Evolutionary conservation across 37 sponge, comb jelly and placozoan species (phyloP).

Genomic region (Amphimedon queenslandica): DNA sequence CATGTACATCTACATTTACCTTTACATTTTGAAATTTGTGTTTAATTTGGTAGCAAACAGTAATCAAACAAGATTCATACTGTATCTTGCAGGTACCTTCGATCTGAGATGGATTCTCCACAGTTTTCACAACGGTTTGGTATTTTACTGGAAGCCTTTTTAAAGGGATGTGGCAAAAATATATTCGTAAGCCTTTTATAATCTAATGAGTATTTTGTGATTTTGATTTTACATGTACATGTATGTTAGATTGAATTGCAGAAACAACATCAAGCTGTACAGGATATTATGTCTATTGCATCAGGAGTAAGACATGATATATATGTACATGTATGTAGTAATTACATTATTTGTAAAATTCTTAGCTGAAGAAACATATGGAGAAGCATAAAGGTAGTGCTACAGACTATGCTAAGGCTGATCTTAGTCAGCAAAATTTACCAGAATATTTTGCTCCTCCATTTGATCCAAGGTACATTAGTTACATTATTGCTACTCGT

Average conservation of each 20-base stretch:
- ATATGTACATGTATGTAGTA: not conserved
- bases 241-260: conserved; percentile 69
- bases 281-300: conserved; percentile 56
- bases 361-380: conserved; percentile 42
- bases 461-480: conserved; percentile 57
- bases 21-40: too few relatives aligned
- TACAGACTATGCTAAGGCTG: conserved; percentile 30
- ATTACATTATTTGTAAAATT: not conserved
- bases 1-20: too few relatives aligned
- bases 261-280: conserved; percentile 58
- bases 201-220: not conserved
- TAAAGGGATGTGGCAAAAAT: conserved; percentile 79
- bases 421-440: conserved; percentile 33
- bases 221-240: not conserved
- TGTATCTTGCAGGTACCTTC: conserved; percentile 63
- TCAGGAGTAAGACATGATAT: conserved; percentile 29
- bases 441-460: conserved; percentile 62
- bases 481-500: not conserved
- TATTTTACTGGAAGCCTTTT: conserved; percentile 83
- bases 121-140: conserved; percentile 86
- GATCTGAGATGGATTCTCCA: conserved; percentile 87
- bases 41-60: too few relatives aligned
- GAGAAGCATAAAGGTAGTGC: conserved; percentile 54
- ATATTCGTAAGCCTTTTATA: conserved; percentile 58
- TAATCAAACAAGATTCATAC: too few relatives aligned